Evolutionary conservation across 2,888 invertebrate genomes (phyloP), one percentile per base, ranked within the genome.

Genomic region (Boloria euphrosyne): DNA sequence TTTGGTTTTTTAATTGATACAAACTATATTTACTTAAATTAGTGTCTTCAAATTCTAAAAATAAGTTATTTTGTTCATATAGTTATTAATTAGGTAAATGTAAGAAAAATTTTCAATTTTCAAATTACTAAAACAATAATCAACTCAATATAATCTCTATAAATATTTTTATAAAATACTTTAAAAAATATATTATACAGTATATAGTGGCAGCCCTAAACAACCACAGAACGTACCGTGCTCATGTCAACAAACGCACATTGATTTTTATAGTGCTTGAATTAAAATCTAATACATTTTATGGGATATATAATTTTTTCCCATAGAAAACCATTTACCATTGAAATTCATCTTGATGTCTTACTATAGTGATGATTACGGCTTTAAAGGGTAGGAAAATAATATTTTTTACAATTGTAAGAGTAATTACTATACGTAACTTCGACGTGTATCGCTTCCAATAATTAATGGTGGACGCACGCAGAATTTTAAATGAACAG

Each of bases 261-360:
- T 27, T 22, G 22, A 14, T 16, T 22, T 57, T 57, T 57, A 57
- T 57, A 38, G 44, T 22, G 27, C 27, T 57, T 57, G 22, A 46
- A 57, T 57, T 57, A 57, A 57, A 59, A 59, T 47, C 49, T 27
- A 13, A 49, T 31, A 59, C 31, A 59, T 59, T 47, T 59, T 49
- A 49, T 50, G 49, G 31, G 17, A 49, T 17, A 50, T 17, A 59
- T 17, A 16, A n/a, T n/a, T 49, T 53, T 58, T 49, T 38, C 49
- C 27, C 49, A 4, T 38, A 27, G 16, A 49, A 59, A 49, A 59
- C n/a, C 27, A 14, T 47, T 31, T 17, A n/a, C 47, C 31, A 16
- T 14, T 46, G 46, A 13, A 49, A 49, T 31, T 7, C 16, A 31
- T 13, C 13, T 16, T 50, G 59, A 59, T 59, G 59, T 59, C 38